A percentile compares a stretch with the other conserved stretches of the same genome.
Conservation (phyloP, 2,888 invertebrate genomes). For the Eupithecia subfuscata region DNA sequence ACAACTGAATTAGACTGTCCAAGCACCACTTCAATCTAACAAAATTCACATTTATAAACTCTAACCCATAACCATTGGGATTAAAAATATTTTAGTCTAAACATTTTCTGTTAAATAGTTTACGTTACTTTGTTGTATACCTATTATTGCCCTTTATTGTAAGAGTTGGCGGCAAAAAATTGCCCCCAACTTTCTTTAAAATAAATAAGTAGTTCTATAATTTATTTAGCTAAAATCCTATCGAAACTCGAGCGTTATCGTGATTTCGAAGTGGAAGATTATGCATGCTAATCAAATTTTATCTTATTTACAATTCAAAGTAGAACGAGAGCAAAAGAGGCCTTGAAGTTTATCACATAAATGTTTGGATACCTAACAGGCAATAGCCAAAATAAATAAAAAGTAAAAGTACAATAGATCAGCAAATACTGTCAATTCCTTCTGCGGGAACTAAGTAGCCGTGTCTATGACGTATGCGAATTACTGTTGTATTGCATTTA, state of each 20-base stretch:
- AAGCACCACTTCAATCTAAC: conserved; percentile 69
- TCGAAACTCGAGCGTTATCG: conserved; percentile 62
- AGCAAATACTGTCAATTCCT: conserved; percentile 69
- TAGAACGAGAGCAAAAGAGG: conserved; percentile 69
- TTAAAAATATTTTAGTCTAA: conserved; percentile 67
- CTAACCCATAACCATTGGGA: conserved; percentile 72
- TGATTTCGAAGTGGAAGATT: conserved; percentile 66
- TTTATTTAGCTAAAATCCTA: conserved; percentile 52
- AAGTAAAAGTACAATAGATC: conserved; percentile 60
- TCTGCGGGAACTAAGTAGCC: conserved; percentile 68
- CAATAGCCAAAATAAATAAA: conserved; percentile 78
- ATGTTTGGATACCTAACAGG: conserved; percentile 72
- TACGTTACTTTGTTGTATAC: conserved; percentile 77
- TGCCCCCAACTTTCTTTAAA: conserved; percentile 56
- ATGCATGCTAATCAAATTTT: conserved; percentile 67
- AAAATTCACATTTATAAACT: conserved; percentile 60
- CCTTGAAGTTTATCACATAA: conserved; percentile 79
- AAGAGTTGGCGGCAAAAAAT: conserved; percentile 58
- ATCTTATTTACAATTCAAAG: conserved; percentile 80
- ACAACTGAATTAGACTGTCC: conserved; percentile 55
- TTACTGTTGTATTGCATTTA: conserved; percentile 77
- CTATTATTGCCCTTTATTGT: conserved; percentile 80
- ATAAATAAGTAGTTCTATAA: conserved; percentile 67
- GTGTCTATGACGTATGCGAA: conserved; percentile 66
- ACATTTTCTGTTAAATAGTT: conserved; percentile 66